Evolutionary conservation across 2,113 vertebrate genomes (phyloP).

Genomic region (Trogon melanurus): DNA sequence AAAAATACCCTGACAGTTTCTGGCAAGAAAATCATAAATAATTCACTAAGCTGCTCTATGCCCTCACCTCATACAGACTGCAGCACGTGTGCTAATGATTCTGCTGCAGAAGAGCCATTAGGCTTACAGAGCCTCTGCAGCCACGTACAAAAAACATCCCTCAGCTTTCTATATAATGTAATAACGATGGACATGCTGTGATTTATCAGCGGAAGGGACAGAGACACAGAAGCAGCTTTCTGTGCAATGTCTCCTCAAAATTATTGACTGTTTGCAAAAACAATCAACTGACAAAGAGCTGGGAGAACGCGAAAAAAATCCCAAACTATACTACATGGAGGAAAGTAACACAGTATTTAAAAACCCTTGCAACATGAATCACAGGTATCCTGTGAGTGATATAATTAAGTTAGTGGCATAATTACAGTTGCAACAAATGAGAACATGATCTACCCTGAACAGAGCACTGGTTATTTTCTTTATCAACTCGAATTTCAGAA

Average conservation of each 20-base stretch:
- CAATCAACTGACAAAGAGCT: not conserved
- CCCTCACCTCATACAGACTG: not conserved
- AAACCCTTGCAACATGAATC: not conserved
- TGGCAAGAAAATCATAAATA: constrained; percentile 15
- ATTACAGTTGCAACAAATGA: not conserved
- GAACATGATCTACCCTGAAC: not conserved
- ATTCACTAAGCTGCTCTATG: constrained; percentile 6
- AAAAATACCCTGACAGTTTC: not conserved
- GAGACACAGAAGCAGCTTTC: not conserved
- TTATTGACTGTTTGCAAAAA: not conserved
- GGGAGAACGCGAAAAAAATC: not conserved
- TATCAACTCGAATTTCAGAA: not conserved
- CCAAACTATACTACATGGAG: not conserved
- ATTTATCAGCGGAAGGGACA: not conserved
- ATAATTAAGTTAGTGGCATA: not conserved
- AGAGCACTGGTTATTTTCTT: not conserved
- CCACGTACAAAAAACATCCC: not conserved
- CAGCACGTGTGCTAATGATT: not conserved
- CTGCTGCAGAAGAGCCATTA: not conserved
- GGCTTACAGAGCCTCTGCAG: not conserved
- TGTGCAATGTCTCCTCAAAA: not conserved
- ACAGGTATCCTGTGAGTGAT: not conserved
- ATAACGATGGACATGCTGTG: not conserved
- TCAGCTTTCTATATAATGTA: not conserved
- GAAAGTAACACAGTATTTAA: not conserved